phyloP scores from a whole-genome alignment of 2,797 vertebrate species.

The Euthynnus affinis region DNA sequence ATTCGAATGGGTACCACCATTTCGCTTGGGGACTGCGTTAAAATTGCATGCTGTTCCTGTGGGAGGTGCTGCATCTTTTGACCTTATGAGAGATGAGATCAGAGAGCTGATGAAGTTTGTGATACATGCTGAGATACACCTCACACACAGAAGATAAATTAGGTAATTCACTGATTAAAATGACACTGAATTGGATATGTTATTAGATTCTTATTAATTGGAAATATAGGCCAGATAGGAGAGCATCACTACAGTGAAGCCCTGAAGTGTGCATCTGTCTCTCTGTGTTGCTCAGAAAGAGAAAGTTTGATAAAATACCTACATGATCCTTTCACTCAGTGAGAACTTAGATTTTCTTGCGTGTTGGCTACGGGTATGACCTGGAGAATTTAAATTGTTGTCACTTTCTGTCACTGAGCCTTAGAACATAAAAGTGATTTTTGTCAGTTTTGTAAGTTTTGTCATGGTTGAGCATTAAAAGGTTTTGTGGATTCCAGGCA shows the following conservation, averaged over 20 bases:
- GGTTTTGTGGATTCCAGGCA: no score
- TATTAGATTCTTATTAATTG: not conserved
- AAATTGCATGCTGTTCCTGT: constrained; percentile 62
- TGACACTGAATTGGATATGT: constrained; percentile 10
- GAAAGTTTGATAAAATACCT: not conserved
- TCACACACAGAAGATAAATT: constrained; percentile 28
- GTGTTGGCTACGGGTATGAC: not conserved
- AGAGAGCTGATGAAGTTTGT: constrained; percentile 40
- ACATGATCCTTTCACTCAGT: not conserved
- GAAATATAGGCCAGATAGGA: not conserved
- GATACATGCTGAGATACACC: constrained; percentile 34
- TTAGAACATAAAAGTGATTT: no score
- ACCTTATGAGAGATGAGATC: constrained; percentile 50
- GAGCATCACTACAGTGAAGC: not conserved
- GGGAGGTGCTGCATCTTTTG: constrained; percentile 53
- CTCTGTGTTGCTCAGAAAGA: constrained; percentile 8
- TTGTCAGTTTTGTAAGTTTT: no score
- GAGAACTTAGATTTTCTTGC: constrained; percentile 7
- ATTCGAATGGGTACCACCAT: constrained; percentile 77
- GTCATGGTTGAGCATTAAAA: not conserved
- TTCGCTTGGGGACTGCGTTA: constrained; percentile 69
- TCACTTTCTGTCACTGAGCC: not conserved
- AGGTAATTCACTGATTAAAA: constrained; percentile 10
- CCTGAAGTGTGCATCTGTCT: not conserved
- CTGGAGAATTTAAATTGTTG: not conserved